A percentile compares a stretch with the other conserved stretches of the same genome.
These are phyloP conservation scores for Drosophila tropicalis DNA, from an alignment of 1,140 invertebrate genomes.

Conservation along the genomic window DNA sequence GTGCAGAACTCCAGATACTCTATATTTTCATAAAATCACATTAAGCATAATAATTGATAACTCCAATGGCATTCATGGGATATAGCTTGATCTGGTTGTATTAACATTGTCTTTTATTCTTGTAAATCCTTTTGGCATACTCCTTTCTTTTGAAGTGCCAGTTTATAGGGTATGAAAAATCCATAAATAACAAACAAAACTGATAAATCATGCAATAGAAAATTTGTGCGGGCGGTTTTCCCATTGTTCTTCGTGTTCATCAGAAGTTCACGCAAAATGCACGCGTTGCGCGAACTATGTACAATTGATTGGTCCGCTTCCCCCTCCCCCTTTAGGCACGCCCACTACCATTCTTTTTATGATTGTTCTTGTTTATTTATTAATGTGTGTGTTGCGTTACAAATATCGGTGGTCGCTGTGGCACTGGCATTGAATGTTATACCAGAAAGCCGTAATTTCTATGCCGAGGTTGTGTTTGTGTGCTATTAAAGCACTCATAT, in stretches of 20 bases:
- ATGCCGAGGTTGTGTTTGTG: conserved; percentile 3
- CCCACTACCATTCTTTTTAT: neutral
- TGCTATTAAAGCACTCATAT: neutral
- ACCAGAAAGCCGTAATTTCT: neutral
- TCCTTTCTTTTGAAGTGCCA: conserved; percentile 15
- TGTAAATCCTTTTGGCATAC: too few relatives aligned
- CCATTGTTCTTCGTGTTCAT: conserved; percentile 33
- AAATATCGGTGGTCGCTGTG: conserved; percentile 47
- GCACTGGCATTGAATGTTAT: conserved; percentile 23
- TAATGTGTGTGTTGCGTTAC: conserved; percentile 20
- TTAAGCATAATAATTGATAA: too few relatives aligned
- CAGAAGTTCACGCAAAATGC: conserved; percentile 57
- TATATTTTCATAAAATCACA: too few relatives aligned
- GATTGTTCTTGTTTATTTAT: conserved; percentile 61
- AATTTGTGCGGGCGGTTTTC: conserved; percentile 24
- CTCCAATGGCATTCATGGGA: too few relatives aligned
- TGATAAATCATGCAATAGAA: conserved; percentile 71
- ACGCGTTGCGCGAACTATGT: conserved; percentile 23
- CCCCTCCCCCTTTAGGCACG: too few relatives aligned
- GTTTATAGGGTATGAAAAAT: conserved; percentile 27
- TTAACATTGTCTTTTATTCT: too few relatives aligned
- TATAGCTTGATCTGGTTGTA: too few relatives aligned
- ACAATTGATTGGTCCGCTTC: too few relatives aligned
- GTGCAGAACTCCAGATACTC: neutral
- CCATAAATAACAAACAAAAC: conserved; percentile 58